These are phyloP conservation scores for Macrochelys suwanniensis DNA, from an alignment of 2,797 vertebrate genomes.

Conservation along the genomic window DNA sequence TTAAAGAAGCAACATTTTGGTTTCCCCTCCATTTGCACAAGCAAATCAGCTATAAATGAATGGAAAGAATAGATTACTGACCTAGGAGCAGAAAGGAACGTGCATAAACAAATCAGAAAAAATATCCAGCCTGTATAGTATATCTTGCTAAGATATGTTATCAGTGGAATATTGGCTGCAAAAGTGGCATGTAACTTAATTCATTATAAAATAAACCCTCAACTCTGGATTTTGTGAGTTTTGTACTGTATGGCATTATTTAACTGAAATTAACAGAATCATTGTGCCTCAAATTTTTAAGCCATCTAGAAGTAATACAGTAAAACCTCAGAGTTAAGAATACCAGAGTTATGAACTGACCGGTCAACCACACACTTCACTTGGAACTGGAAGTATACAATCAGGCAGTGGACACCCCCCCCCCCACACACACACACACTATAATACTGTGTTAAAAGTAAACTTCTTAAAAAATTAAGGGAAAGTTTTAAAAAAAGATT, in stretches of 20 bases:
- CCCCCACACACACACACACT: too few relatives aligned
- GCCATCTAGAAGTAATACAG: not conserved
- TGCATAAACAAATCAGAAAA: slow-evolving; percentile 18
- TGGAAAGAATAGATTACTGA: slow-evolving; percentile 76
- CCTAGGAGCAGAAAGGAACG: slow-evolving; percentile 60
- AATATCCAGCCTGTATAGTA: not conserved
- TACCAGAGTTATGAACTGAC: too few relatives aligned
- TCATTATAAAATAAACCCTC: not conserved
- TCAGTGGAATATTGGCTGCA: not conserved
- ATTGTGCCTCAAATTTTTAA: not conserved
- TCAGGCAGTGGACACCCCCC: too few relatives aligned
- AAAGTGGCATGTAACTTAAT: not conserved
- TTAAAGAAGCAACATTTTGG: slow-evolving; percentile 98
- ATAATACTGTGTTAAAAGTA: too few relatives aligned
- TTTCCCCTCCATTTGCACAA: slow-evolving; percentile 89
- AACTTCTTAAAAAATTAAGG: too few relatives aligned
- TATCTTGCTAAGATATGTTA: not conserved
- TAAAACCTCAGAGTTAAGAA: too few relatives aligned
- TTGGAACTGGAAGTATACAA: too few relatives aligned
- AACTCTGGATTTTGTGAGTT: not conserved
- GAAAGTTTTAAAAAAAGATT: too few relatives aligned
- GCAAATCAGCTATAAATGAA: slow-evolving; percentile 89
- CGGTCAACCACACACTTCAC: too few relatives aligned
- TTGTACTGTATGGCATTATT: not conserved
- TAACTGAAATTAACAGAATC: not conserved